Base-by-base conservation (phyloP, 2,888 invertebrate species). In the Chrysolina americana region DNA sequence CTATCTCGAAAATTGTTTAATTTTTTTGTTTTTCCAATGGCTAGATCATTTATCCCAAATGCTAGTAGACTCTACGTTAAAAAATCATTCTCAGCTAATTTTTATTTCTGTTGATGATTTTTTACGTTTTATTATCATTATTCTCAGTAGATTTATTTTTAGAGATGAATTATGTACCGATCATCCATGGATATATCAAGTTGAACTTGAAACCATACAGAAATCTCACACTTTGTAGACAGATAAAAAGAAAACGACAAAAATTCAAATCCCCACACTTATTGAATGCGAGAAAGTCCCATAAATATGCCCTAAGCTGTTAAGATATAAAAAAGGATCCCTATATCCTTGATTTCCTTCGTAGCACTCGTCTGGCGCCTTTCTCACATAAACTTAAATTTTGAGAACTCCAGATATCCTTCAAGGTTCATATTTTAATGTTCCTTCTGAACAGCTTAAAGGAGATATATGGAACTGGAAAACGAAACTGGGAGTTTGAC, bases 371-470 rank as follows among this genome's bases (percentile, higher is more conserved):
- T 75, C 74, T 76, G 76, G 76, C 76, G 76, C 74, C 74, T 69
- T 64, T 65, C 65, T 65, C 71, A 71, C 74, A 76, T 76, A 74
- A 76, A 76, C 76, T 70, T 65, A 66, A 66, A 71, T 74, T 76
- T 76, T 71, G 71, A 74, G 70, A 76, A 69, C 66, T 64, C 47
- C 44, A 76, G 70, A 71, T 73, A 65, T 74, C 72, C 65, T 65
- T 53, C 70, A 70, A 69, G 63, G 66, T 71, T 72, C 72, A 76
- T 74, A 76, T 71, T 76, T 76, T 72, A 74, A 76, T 76, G 74
- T 53, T 63, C 66, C 62, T 56, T 76, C 71, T 76, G 70, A 68
- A 69, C 71, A 71, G 76, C 70, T 74, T 72, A 74, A 53, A 53
- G 70, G 66, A 66, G 70, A 76, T 70, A 74, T 69, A 74, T 70